A percentile compares a stretch with the other conserved stretches of the same genome.
Conservation (phyloP, 2,113 vertebrate species). For the Oceanodroma tethys region DNA sequence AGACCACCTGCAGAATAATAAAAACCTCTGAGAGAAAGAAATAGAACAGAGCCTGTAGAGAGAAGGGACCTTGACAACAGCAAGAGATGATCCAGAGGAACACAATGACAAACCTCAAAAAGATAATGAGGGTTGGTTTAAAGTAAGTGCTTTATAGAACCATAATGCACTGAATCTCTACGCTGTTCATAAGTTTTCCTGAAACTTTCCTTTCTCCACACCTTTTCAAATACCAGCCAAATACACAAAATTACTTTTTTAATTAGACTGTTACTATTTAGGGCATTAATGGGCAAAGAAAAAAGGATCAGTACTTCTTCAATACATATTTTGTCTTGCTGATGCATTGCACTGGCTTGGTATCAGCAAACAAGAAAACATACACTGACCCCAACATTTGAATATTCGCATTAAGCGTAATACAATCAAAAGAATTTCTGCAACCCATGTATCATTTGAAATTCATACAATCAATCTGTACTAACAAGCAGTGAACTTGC, state of each 20-base stretch:
- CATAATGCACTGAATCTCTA: background rate
- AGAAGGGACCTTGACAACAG: background rate
- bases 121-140: background rate
- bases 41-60: background rate
- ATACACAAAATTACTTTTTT: background rate
- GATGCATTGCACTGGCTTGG: background rate
- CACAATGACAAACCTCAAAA: background rate
- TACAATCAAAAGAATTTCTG: background rate
- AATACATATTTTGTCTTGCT: background rate
- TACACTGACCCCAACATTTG: background rate
- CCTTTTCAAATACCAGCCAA: background rate
- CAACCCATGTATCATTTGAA: background rate
- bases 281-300: background rate
- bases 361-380: background rate
- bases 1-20: background rate
- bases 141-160: background rate
- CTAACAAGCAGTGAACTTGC: background rate
- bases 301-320: background rate
- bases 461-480: background rate
- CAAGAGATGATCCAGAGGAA: background rate
- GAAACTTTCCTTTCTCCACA: background rate
- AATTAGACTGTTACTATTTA: background rate
- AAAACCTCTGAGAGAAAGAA: background rate
- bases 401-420: background rate
- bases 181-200: background rate